Evolutionary conservation across 1,140 invertebrate species (phyloP), one percentile per base, ranked within the genome.

Genomic region (Harpegnathos saltator): DNA sequence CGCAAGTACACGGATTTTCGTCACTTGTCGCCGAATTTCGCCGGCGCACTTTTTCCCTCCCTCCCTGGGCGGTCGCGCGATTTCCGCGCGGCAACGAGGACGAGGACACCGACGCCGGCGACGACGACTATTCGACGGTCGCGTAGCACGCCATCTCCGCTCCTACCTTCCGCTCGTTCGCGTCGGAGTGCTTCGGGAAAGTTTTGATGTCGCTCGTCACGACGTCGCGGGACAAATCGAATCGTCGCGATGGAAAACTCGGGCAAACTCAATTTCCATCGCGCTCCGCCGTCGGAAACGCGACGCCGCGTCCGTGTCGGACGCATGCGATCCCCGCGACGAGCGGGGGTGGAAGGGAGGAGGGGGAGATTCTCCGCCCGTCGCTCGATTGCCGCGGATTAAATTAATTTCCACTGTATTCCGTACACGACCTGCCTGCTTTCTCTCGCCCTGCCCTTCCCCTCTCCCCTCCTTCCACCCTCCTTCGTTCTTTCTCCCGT

Each of bases 191-290:
- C 38, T 44, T 5, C 3, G 33, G 12, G 11, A 44, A 59, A 83
- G 52, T 82, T 82, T 83, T 85, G 44, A 29, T 33, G 84, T 61
- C 29, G 48, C 62, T 84, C 72, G 84, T 84, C 83, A 75, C 81
- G 81, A 84, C 50, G 52, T 65, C 71, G 33, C 62, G 56, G 68
- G 29, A 84, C 85, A 84, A 87, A 87, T 87, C 85, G 68, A 87
- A 86, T 87, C 66, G 85, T 44, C 73, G 68, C 68, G 68, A 54
- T 38, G 73, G 56, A 56, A 73, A 87, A 80, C 85, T 86, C 62
- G 61, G 33, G 48, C 58, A 72, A 87, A 87, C 72, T 87, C 81
- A 84, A 87, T 87, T 87, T 86, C 71, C 54, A 83, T 75, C 48
- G 24, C 50, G 63, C 29, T 54, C 33, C 56, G 19, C 63, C 61